phyloP scores from a whole-genome alignment of 2,888 invertebrate species.

The Metellina segmentata region DNA sequence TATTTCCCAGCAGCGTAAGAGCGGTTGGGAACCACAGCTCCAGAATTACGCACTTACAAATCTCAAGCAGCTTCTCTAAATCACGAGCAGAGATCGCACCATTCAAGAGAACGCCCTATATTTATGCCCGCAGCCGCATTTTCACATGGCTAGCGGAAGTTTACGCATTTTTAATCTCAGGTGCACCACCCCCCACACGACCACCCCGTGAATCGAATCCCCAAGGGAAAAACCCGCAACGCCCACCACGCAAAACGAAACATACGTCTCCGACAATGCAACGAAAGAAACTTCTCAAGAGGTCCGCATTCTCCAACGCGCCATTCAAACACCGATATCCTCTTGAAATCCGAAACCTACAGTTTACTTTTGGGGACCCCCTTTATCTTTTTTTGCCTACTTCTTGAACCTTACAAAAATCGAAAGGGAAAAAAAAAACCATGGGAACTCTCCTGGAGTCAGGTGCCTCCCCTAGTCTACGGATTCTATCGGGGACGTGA shows the following conservation, averaged over 20 bases:
- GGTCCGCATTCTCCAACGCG: not conserved
- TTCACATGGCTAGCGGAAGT: constrained; percentile 22
- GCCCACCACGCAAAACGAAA: constrained; percentile 66
- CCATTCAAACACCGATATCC: constrained; percentile 53
- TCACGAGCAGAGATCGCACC: not conserved
- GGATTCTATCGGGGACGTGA: constrained; percentile 30
- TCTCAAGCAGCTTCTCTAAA: not conserved
- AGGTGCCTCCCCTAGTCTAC: constrained; percentile 31
- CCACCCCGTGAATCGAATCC: not conserved
- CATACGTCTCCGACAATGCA: constrained; percentile 44
- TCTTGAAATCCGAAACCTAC: constrained; percentile 64
- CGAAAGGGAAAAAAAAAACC: constrained; percentile 45
- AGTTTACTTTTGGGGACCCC: constrained; percentile 52
- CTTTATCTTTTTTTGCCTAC: too few species aligned
- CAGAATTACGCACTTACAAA: not conserved
- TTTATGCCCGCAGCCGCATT: not conserved
- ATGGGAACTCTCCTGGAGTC: constrained; percentile 53
- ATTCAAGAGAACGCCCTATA: not conserved
- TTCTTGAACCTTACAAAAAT: not conserved
- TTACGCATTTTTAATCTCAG: constrained; percentile 16
- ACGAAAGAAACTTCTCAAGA: constrained; percentile 25
- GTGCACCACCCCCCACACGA: not conserved
- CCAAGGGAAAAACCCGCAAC: constrained; percentile 2
- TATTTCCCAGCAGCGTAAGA: not conserved
- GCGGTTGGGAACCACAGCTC: not conserved